Percentiles rank a stretch among this genome's conserved stretches.
Evolutionary conservation across 2,888 invertebrate species (phyloP).

Genomic region (Neoascia interrupta): DNA sequence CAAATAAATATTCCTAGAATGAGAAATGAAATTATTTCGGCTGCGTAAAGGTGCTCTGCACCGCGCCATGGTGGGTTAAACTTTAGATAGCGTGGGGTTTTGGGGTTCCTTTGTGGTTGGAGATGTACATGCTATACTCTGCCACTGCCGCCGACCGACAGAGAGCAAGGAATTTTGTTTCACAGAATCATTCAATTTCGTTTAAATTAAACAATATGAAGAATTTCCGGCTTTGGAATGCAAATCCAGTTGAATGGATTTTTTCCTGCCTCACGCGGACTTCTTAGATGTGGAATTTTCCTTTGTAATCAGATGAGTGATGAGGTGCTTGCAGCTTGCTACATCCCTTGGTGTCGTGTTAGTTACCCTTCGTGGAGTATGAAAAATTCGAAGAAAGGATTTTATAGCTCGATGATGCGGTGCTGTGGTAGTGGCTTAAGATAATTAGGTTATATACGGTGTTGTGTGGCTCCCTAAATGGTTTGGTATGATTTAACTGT

Average conservation of each 20-base stretch:
- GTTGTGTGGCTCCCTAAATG: no score
- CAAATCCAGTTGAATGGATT: conserved; percentile 36
- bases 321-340: conserved; percentile 9
- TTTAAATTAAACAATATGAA: conserved; percentile 51
- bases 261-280: background rate
- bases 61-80: background rate
- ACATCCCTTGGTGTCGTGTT: background rate
- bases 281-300: conserved; percentile 14
- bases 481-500: no score
- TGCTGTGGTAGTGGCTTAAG: no score
- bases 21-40: conserved; percentile 62
- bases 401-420: background rate
- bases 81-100: conserved; percentile 1
- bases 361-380: background rate
- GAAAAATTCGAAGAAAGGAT: conserved; percentile 19
- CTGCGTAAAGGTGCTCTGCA: conserved; percentile 26
- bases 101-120: background rate
- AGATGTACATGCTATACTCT: no score
- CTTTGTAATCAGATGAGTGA: conserved; percentile 50
- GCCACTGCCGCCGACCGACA: background rate
- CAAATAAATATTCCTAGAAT: conserved; percentile 65
- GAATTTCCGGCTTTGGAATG: conserved; percentile 58
- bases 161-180: conserved; percentile 20
- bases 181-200: conserved; percentile 54
- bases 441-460: no score